Evolutionary conservation across 2,113 vertebrate genomes (phyloP).

Genomic region (Oryzias melastigma): DNA sequence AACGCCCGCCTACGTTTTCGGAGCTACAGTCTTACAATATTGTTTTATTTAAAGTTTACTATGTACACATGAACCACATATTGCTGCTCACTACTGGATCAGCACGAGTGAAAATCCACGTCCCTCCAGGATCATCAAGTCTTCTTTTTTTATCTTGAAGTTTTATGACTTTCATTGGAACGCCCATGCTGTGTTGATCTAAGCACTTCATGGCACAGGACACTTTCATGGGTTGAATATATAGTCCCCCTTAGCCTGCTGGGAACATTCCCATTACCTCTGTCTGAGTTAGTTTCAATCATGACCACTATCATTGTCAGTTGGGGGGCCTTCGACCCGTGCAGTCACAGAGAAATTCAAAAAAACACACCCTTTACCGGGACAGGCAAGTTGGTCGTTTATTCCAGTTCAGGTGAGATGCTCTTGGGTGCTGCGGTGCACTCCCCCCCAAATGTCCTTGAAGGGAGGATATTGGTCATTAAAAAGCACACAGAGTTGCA

Average conservation of each 20-base stretch:
- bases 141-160: slow-evolving; percentile 19
- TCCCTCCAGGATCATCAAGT: slow-evolving; percentile 9
- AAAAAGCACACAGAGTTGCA: slow-evolving; percentile 44
- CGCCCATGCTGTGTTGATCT: slow-evolving; percentile 45
- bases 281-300: slow-evolving; percentile 47
- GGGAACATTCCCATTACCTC: slow-evolving; percentile 58
- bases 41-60: slow-evolving; percentile 46
- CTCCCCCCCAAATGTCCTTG: slow-evolving; percentile 32
- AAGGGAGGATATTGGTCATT: slow-evolving; percentile 56
- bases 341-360: slow-evolving; percentile 19
- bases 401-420: slow-evolving; percentile 20
- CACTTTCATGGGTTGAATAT: slow-evolving; percentile 60
- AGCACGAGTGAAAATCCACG: slow-evolving; percentile 17
- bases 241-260: slow-evolving; percentile 49
- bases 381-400: slow-evolving; percentile 36
- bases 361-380: slow-evolving; percentile 2
- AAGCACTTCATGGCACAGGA: slow-evolving; percentile 28
- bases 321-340: slow-evolving; percentile 48
- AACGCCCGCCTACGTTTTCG: slow-evolving; percentile 25
- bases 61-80: slow-evolving; percentile 64
- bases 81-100: slow-evolving; percentile 37
- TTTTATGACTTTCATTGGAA: slow-evolving; percentile 28
- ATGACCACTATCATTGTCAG: slow-evolving; percentile 49
- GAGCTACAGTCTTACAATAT: slow-evolving; percentile 43
- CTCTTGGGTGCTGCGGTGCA: slow-evolving; percentile 17